A percentile compares a stretch with the other conserved stretches of the same genome.
These are phyloP conservation scores for Ambastaia sidthimunki DNA, from an alignment of 2,797 vertebrate species.

Conservation along the genomic window DNA sequence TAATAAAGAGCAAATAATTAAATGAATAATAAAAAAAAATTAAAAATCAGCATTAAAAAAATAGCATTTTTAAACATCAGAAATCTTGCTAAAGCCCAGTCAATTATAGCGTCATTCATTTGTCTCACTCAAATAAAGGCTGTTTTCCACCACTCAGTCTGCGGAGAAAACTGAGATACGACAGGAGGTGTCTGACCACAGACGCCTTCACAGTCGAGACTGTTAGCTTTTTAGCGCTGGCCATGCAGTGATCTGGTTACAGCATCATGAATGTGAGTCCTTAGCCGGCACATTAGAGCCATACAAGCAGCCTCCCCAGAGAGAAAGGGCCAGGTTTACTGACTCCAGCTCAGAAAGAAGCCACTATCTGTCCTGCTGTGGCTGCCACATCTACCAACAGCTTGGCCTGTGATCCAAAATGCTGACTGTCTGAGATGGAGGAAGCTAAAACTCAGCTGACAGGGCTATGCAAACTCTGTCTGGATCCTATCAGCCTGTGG, in stretches of 20 bases:
- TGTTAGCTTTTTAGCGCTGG: conserved; percentile 80
- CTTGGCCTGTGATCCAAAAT: conserved; percentile 31
- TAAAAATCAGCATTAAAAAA: not conserved
- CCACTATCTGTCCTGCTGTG: conserved; percentile 76
- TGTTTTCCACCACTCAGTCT: conserved; percentile 70
- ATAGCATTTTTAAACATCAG: not conserved
- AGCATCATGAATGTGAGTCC: conserved; percentile 76
- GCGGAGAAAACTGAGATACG: conserved; percentile 77
- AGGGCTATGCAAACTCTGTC: conserved; percentile 60
- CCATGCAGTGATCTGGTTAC: conserved; percentile 84
- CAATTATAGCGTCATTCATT: conserved; percentile 66
- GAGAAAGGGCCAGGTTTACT: conserved; percentile 78
- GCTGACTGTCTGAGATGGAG: conserved; percentile 54
- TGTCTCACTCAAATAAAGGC: conserved; percentile 69
- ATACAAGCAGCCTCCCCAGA: conserved; percentile 82
- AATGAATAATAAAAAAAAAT: too few species aligned
- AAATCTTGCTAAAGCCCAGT: conserved; percentile 17
- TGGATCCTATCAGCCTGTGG: conserved; percentile 53
- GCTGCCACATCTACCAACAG: conserved; percentile 43
- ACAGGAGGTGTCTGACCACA: conserved; percentile 77
- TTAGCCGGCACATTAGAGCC: conserved; percentile 78
- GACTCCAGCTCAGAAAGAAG: conserved; percentile 77
- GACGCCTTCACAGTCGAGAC: conserved; percentile 81
- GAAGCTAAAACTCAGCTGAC: conserved; percentile 62
- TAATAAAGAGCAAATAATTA: too few species aligned